phyloP scores from a whole-genome alignment of 2,113 vertebrate species.

The Carassius carassius region DNA sequence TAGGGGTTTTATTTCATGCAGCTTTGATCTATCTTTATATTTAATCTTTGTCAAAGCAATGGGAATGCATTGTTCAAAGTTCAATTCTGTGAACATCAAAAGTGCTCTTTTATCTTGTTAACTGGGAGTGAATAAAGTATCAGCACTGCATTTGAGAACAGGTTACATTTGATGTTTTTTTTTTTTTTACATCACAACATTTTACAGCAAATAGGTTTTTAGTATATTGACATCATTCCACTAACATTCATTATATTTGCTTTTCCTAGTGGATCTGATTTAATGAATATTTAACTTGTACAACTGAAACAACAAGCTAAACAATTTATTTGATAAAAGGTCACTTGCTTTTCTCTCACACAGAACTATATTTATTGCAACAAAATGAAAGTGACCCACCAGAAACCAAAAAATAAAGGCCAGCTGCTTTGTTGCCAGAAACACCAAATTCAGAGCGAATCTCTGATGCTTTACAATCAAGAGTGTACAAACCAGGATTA shows the following conservation, averaged over 20 bases:
- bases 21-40: conserved; percentile 64
- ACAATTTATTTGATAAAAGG: not conserved
- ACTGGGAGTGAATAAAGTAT: not conserved
- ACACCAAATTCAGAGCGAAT: not conserved
- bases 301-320: not conserved
- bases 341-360: not conserved
- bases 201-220: not conserved
- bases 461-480: not conserved
- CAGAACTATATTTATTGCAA: not conserved
- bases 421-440: not conserved
- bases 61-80: conserved; percentile 47
- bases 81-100: conserved; percentile 35
- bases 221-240: not conserved
- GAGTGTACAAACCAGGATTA: conserved; percentile 51
- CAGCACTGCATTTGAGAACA: not conserved
- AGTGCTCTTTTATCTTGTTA: conserved; percentile 2
- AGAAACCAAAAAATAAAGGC: not conserved
- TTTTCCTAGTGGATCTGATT: not conserved
- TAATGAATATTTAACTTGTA: not conserved
- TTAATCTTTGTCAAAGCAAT: conserved; percentile 62
- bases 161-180: not conserved
- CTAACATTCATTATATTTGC: not conserved
- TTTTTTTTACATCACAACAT: not conserved
- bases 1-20: conserved; percentile 33
- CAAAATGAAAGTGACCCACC: not conserved